These are phyloP conservation scores for Mythimna impura DNA, from an alignment of 2,888 invertebrate genomes.

Conservation along the genomic window DNA sequence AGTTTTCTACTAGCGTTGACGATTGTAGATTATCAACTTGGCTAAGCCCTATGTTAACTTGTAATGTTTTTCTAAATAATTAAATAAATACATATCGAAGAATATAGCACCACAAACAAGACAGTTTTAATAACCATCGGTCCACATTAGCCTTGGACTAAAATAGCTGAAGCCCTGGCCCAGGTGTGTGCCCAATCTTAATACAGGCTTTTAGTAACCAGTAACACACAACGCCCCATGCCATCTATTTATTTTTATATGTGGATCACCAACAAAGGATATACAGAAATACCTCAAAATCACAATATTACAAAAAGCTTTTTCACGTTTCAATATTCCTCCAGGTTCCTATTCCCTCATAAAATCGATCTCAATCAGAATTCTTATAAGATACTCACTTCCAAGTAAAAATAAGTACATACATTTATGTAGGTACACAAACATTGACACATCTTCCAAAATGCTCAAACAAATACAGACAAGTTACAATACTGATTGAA, in stretches of 20 bases:
- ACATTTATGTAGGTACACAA: neutral
- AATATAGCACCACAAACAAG: neutral
- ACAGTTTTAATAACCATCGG: neutral
- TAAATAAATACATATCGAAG: too few relatives aligned
- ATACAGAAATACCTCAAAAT: too few relatives aligned
- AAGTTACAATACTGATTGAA: conserved; percentile 30
- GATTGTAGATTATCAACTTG: too few relatives aligned
- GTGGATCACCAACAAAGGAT: too few relatives aligned
- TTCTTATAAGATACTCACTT: neutral
- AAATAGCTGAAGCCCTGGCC: neutral
- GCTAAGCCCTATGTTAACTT: too few relatives aligned
- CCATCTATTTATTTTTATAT: too few relatives aligned
- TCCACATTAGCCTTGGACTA: neutral
- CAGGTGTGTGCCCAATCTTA: neutral
- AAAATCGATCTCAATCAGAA: neutral
- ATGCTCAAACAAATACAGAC: neutral
- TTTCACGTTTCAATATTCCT: too few relatives aligned
- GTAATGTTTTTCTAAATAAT: too few relatives aligned
- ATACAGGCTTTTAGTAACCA: neutral
- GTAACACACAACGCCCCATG: neutral
- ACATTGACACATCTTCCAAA: neutral
- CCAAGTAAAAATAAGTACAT: neutral
- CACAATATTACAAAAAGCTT: too few relatives aligned
- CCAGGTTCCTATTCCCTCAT: neutral
- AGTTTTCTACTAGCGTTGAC: too few relatives aligned